Evolutionary conservation across 2,888 invertebrate genomes (phyloP).

Genomic region (Synergus itoensis): DNA sequence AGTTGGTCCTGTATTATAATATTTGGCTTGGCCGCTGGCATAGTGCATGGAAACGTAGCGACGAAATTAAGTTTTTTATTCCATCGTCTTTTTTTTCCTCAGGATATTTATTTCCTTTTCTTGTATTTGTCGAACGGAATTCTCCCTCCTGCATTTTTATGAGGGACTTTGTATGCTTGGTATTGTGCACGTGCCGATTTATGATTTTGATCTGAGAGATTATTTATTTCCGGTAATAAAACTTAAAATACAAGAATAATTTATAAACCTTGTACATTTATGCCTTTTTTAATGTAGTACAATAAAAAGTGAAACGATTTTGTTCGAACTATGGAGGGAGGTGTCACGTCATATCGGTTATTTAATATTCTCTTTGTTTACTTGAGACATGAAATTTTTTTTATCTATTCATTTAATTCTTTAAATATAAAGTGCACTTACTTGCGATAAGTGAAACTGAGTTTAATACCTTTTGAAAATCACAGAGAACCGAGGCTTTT

Average conservation of each 20-base stretch:
- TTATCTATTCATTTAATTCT: too few species aligned
- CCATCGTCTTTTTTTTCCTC: neutral
- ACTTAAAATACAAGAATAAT: neutral
- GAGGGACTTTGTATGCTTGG: neutral
- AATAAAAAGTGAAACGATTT: neutral
- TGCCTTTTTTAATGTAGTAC: neutral
- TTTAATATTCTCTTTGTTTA: too few species aligned
- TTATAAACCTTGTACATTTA: neutral
- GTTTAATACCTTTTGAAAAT: neutral
- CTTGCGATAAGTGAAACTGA: too few species aligned
- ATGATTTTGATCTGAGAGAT: neutral
- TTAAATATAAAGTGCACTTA: too few species aligned
- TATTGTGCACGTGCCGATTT: neutral
- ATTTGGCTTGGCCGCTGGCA: slow-evolving; percentile 60
- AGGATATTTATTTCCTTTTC: slow-evolving; percentile 1
- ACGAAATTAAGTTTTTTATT: slow-evolving; percentile 39
- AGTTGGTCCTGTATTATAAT: slow-evolving; percentile 65
- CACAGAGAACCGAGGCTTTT: neutral
- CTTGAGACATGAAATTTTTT: too few species aligned
- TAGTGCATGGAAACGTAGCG: slow-evolving; percentile 15
- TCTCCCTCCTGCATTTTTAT: neutral
- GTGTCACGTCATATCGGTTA: too few species aligned
- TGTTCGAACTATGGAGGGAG: too few species aligned
- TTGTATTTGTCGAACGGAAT: neutral
- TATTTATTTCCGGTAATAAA: neutral